These are phyloP conservation scores for Zaprionus inermis DNA, from an alignment of 1,140 invertebrate species.

Conservation along the genomic window DNA sequence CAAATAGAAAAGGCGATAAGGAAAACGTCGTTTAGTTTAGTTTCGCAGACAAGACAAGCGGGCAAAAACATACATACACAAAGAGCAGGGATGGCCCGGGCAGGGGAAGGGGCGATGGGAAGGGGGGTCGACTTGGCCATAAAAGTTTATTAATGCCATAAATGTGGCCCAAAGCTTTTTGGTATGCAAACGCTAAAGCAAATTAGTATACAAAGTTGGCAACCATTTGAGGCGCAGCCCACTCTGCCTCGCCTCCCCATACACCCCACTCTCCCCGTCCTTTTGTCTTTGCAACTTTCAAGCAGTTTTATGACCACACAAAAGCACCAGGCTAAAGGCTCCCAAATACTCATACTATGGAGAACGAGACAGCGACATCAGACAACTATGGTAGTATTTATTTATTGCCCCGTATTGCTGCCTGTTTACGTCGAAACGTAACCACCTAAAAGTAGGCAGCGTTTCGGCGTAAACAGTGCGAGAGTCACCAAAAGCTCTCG, in stretches of 20 bases:
- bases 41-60: not conserved
- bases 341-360: conserved; percentile 35
- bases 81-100: not conserved
- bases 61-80: not conserved
- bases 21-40: conserved; percentile 38
- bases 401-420: conserved; percentile 56
- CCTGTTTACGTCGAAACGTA: no score
- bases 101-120: not conserved
- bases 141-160: conserved; percentile 82
- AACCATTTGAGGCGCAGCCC: conserved; percentile 35
- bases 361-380: conserved; percentile 16
- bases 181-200: conserved; percentile 74
- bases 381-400: conserved; percentile 47
- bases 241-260: not conserved
- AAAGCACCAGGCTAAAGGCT: conserved; percentile 14
- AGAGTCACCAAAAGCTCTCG: no score
- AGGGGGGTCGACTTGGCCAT: conserved; percentile 54
- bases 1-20: conserved; percentile 45
- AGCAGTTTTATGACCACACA: conserved; percentile 49
- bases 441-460: no score
- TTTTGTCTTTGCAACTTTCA: conserved; percentile 63
- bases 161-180: conserved; percentile 70
- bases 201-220: conserved; percentile 81
- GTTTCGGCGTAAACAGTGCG: no score
- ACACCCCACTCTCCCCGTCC: not conserved